Evolutionary conservation across 1,140 invertebrate genomes (phyloP).

Genomic region (Aradophagus sp.): DNA sequence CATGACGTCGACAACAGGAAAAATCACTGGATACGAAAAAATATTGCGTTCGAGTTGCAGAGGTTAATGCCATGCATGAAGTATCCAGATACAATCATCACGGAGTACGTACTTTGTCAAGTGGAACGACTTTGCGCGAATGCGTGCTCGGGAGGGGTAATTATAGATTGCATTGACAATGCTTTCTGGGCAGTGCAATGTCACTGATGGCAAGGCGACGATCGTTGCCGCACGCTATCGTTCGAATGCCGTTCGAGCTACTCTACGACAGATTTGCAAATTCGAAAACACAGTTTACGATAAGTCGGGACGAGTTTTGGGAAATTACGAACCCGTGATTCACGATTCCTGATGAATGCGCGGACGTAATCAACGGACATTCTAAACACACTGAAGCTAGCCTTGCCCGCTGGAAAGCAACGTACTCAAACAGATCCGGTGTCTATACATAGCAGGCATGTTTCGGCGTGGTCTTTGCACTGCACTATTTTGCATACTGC

Average conservation of each 20-base stretch:
- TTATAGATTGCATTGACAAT: conserved; percentile 50
- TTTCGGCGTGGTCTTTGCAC: conserved; percentile 63
- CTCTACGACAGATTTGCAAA: too few species aligned
- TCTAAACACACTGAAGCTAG: conserved; percentile 22
- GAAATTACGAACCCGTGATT: too few species aligned
- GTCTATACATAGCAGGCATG: conserved; percentile 56
- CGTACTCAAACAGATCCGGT: conserved; percentile 12
- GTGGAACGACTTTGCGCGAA: conserved; percentile 46
- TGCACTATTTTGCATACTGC: conserved; percentile 68
- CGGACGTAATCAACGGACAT: conserved; percentile 25
- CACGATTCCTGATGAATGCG: too few species aligned
- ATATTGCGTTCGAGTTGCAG: conserved; percentile 22
- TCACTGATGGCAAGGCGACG: conserved; percentile 23
- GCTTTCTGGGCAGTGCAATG: conserved; percentile 17
- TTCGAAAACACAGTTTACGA: too few species aligned
- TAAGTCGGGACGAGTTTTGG: too few species aligned
- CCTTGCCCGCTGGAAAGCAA: conserved; percentile 32
- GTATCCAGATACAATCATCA: conserved; percentile 37
- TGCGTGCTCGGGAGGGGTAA: conserved; percentile 27
- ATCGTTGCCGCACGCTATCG: not conserved
- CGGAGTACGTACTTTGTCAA: conserved; percentile 31
- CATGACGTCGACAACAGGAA: conserved; percentile 29
- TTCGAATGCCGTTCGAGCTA: conserved; percentile 8
- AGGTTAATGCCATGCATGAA: conserved; percentile 50
- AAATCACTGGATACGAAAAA: conserved; percentile 26